Conservation (phyloP, 2,113 vertebrate genomes). For the Leptodactylus fuscus region DNA sequence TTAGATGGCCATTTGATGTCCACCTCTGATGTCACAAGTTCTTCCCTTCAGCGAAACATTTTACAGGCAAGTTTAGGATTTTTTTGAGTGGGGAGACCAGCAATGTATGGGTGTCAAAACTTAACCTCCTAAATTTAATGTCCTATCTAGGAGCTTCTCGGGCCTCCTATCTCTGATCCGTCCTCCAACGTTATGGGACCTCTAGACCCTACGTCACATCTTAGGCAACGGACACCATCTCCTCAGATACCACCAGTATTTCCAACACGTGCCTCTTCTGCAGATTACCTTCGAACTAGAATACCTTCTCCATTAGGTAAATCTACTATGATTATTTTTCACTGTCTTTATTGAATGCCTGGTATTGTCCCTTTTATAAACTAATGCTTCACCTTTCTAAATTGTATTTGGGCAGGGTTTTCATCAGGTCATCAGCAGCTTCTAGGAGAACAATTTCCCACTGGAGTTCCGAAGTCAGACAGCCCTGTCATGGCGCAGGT, state of each 20-base stretch:
- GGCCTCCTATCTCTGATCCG: constrained; percentile 78
- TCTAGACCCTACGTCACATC: constrained; percentile 78
- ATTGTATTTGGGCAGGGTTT: constrained; percentile 79
- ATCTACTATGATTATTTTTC: background rate
- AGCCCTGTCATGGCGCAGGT: constrained; percentile 84
- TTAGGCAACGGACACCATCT: constrained; percentile 84
- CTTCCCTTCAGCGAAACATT: constrained; percentile 87
- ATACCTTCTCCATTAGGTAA: constrained; percentile 84
- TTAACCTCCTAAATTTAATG: too few relatives aligned
- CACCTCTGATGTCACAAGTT: constrained; percentile 78
- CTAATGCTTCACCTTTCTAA: constrained; percentile 8
- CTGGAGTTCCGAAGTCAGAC: constrained; percentile 83
- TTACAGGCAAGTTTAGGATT: constrained; percentile 85
- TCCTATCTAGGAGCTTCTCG: constrained; percentile 84
- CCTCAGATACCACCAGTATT: constrained; percentile 82
- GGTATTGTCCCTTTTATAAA: too few relatives aligned
- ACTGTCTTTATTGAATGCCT: too few relatives aligned
- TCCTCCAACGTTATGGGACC: constrained; percentile 83
- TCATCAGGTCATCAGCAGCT: constrained; percentile 81
- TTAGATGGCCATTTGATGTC: constrained; percentile 83
- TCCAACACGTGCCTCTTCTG: constrained; percentile 83
- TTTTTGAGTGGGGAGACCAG: background rate
- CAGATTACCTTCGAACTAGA: constrained; percentile 86
- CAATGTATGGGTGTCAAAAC: background rate
- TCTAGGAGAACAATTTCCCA: constrained; percentile 84